These are phyloP conservation scores for Nibea coibor DNA, from an alignment of 2,113 vertebrate species.

Conservation along the genomic window DNA sequence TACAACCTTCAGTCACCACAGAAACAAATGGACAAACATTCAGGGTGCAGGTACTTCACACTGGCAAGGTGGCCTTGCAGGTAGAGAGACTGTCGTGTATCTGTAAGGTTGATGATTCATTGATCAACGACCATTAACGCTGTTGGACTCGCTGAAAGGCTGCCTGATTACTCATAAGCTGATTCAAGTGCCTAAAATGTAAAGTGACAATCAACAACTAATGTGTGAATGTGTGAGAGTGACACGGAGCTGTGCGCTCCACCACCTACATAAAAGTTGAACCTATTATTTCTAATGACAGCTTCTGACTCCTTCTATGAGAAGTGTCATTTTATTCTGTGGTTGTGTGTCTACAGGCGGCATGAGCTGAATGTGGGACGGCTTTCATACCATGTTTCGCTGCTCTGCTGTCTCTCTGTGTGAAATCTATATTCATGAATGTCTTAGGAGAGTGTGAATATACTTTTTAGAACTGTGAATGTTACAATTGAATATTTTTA, in stretches of 20 bases:
- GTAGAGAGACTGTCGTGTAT: background rate
- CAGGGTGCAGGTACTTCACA: background rate
- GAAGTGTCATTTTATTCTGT: background rate
- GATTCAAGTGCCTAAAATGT: background rate
- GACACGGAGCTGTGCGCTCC: background rate
- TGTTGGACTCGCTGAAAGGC: background rate
- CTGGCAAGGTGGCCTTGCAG: background rate
- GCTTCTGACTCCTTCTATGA: background rate
- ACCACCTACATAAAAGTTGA: background rate
- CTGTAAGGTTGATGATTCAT: background rate
- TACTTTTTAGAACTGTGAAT: background rate
- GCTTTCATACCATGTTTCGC: no score
- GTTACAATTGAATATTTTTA: no score
- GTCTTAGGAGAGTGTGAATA: no score
- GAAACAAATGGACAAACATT: background rate
- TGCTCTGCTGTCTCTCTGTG: no score
- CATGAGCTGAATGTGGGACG: background rate
- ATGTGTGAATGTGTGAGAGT: fast-evolving
- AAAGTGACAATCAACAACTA: fast-evolving
- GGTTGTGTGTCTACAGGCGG: background rate
- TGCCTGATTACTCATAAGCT: background rate
- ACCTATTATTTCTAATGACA: background rate
- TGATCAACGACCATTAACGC: background rate
- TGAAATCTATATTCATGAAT: no score
- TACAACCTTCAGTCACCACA: slow-evolving; percentile 87